Evolutionary conservation across 2,113 vertebrate species (phyloP).

Genomic region (Lonchura striata): DNA sequence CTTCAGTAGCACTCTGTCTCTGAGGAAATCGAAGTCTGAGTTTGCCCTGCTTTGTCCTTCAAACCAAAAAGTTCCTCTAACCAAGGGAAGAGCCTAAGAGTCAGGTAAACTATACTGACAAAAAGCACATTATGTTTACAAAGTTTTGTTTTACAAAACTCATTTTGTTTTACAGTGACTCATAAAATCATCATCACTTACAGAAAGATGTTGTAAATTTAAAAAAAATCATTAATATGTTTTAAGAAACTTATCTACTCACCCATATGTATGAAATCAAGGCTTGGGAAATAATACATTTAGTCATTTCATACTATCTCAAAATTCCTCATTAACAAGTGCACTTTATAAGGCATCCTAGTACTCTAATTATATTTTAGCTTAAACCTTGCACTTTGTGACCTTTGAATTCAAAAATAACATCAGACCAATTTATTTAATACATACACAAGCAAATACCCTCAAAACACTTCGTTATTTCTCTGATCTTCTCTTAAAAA

Average conservation of each 20-base stretch:
- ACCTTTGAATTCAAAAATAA: background rate
- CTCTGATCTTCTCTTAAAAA: background rate
- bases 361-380: background rate
- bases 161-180: background rate
- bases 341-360: background rate
- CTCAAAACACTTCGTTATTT: background rate
- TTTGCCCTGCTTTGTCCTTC: background rate
- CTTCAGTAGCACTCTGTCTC: background rate
- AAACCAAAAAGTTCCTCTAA: background rate
- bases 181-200: background rate
- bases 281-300: background rate
- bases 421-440: background rate
- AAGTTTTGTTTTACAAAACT: background rate
- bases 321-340: background rate
- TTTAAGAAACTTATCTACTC: background rate
- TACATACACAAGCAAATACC: background rate
- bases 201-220: background rate
- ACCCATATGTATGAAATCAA: background rate
- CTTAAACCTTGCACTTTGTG: background rate
- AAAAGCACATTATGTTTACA: fast-evolving
- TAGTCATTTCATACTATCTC: background rate
- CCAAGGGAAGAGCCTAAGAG: background rate
- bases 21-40: background rate
- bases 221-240: background rate
- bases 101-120: background rate